These are phyloP conservation scores for Sylvia atricapilla DNA, from an alignment of 2,113 vertebrate genomes.

Conservation along the genomic window DNA sequence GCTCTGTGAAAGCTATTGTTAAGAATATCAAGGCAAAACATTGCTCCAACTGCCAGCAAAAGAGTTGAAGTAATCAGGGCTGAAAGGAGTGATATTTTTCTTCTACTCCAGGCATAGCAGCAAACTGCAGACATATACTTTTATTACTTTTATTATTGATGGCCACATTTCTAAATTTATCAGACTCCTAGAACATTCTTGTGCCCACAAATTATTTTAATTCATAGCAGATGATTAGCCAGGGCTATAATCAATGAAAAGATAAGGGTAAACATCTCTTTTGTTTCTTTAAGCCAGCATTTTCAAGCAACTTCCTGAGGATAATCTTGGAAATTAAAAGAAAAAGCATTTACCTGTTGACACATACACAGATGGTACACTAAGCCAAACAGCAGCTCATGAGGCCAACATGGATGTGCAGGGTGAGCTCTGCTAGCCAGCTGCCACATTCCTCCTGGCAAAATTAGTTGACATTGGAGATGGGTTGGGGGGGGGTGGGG, in stretches of 20 bases:
- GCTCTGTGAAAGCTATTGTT: not conserved
- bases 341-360: not conserved
- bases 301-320: not conserved
- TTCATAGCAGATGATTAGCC: not conserved
- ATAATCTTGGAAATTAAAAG: not conserved
- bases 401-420: fast-evolving
- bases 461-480: not conserved
- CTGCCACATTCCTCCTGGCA: not conserved
- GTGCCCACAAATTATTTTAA: not conserved
- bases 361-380: no score
- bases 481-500: not conserved
- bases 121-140: not conserved
- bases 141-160: not conserved
- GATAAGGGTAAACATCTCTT: not conserved
- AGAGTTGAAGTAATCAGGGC: not conserved
- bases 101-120: not conserved
- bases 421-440: not conserved
- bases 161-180: not conserved
- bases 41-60: not conserved
- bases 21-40: not conserved
- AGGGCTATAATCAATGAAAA: not conserved
- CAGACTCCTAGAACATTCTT: not conserved
- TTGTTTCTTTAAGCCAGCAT: not conserved
- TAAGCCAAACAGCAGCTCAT: not conserved
- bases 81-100: not conserved